A percentile compares a stretch with the other conserved stretches of the same genome.
Evolutionary conservation across 1,140 invertebrate genomes (phyloP).

Genomic region (Zaprionus nigranus): DNA sequence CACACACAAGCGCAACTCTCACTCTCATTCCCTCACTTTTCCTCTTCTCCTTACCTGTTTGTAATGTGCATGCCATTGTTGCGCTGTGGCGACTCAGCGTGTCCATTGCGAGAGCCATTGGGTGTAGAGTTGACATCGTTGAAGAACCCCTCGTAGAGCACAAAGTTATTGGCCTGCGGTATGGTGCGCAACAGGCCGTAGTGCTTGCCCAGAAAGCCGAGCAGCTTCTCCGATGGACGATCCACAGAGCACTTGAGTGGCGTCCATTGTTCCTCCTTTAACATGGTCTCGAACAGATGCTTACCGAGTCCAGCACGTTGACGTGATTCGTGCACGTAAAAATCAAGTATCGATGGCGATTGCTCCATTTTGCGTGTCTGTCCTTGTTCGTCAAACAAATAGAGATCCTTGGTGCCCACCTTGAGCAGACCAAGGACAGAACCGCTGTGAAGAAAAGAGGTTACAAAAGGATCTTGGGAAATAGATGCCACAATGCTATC

Average conservation of each 20-base stretch:
- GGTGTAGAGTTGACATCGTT: constrained; percentile 73
- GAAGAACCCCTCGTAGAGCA: constrained; percentile 94
- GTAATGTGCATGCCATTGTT: constrained; percentile 73
- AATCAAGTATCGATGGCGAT: constrained; percentile 93
- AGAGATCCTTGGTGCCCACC: constrained; percentile 93
- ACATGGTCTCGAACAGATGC: constrained; percentile 92
- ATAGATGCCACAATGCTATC: neutral
- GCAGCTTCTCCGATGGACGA: constrained; percentile 94
- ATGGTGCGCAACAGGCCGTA: constrained; percentile 90
- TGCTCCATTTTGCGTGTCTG: constrained; percentile 88
- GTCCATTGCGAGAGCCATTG: constrained; percentile 58
- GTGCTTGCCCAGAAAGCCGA: constrained; percentile 93
- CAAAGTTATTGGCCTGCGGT: constrained; percentile 95
- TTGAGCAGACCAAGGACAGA: constrained; percentile 92
- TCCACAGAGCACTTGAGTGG: constrained; percentile 94
- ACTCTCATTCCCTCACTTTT: neutral
- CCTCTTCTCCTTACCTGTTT: constrained; percentile 72
- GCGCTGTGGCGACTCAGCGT: constrained; percentile 46
- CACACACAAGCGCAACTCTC: neutral
- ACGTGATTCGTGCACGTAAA: constrained; percentile 92
- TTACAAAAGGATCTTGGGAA: too few relatives aligned
- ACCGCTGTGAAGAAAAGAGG: constrained; percentile 84
- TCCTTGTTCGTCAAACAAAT: constrained; percentile 90
- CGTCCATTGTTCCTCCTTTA: constrained; percentile 89
- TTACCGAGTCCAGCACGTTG: constrained; percentile 92